Evolutionary conservation across 2,888 invertebrate species (phyloP).

Genomic region (Drosophila kanekoi): DNA sequence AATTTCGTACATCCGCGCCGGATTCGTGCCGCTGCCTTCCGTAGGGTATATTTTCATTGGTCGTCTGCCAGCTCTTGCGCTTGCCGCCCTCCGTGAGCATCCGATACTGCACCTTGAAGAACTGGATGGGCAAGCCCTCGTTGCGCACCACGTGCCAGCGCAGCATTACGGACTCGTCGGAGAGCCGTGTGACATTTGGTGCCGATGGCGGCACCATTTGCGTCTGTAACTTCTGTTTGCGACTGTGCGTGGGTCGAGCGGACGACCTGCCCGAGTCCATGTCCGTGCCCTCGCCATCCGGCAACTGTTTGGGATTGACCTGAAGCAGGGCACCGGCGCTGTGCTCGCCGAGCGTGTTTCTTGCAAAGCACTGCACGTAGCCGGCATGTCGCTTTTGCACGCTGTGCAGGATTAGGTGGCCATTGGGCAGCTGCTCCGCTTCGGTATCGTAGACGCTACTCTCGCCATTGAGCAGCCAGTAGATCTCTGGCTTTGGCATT

Average conservation of each 20-base stretch:
- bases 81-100: constrained; percentile 80
- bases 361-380: constrained; percentile 94
- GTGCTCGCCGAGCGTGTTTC: constrained; percentile 90
- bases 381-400: constrained; percentile 94
- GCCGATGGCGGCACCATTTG: constrained; percentile 94
- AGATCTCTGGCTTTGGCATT: constrained; percentile 89
- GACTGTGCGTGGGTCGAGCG: constrained; percentile 33
- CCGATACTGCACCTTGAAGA: constrained; percentile 94
- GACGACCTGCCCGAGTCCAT: constrained; percentile 3
- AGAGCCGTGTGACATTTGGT: constrained; percentile 93
- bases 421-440: constrained; percentile 85
- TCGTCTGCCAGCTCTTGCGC: constrained; percentile 90
- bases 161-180: constrained; percentile 96
- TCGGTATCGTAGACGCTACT: constrained; percentile 87
- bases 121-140: constrained; percentile 92
- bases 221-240: constrained; percentile 84
- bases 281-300: constrained; percentile 84
- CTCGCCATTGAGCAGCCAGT: constrained; percentile 94
- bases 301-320: constrained; percentile 91
- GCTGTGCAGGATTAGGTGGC: constrained; percentile 87
- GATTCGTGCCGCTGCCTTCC: constrained; percentile 80
- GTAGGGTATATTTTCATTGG: constrained; percentile 91
- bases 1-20: constrained; percentile 70
- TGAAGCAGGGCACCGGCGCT: constrained; percentile 87
- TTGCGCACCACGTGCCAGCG: constrained; percentile 94